Base-by-base conservation (phyloP, 2,888 invertebrate genomes). In the Platynereis dumerilii region DNA sequence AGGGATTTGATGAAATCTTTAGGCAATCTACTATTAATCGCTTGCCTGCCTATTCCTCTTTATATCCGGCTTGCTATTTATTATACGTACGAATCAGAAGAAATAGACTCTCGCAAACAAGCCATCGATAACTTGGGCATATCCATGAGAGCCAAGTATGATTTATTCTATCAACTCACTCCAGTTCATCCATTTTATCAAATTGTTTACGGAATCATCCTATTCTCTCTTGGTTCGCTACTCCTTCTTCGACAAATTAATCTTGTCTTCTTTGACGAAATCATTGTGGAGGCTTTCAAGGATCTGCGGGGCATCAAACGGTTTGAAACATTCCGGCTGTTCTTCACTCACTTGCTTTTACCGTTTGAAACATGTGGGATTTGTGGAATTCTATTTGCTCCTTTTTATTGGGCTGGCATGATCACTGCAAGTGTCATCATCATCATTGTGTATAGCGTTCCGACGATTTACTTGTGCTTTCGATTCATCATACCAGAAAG, bases 361-460 rank as follows among this genome's bases (percentile, higher is more conserved):
- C 72, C 72, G 2, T 63, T 72, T 57, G 71, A 72, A 59, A 72
- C 70, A 57, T 72, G 72, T 59, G 72, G 72, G n/a, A n/a, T 72
- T n/a, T 53, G 53, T 48, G 72, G 72, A 5, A 10, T 69, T 7
- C 39, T 72, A 26, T 56, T 70, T n/a, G 71, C 61, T 3, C 56
- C 45, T 2, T 5, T 72, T 28, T 72, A 72, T 58, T 72, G 69
- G 68, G 67, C 69, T 3, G 29, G 70, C 5, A 70, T 56, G 12
- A 29, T 72, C 22, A 68, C 69, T 17, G 22, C 70, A 12, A 67
- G 68, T 42, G 17, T 70, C 26, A n/a, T 70, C 5, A 57, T 67
- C 22, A 22, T 62, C 24, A 29, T 72, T 7, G 60, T 63, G 52
- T 72, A 72, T 67, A 67, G 70, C 59, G 63, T 72, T 12, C 72